A percentile compares a stretch with the other conserved stretches of the same genome.
Conservation (phyloP, 2,888 invertebrate genomes). For the Molanna angustata region DNA sequence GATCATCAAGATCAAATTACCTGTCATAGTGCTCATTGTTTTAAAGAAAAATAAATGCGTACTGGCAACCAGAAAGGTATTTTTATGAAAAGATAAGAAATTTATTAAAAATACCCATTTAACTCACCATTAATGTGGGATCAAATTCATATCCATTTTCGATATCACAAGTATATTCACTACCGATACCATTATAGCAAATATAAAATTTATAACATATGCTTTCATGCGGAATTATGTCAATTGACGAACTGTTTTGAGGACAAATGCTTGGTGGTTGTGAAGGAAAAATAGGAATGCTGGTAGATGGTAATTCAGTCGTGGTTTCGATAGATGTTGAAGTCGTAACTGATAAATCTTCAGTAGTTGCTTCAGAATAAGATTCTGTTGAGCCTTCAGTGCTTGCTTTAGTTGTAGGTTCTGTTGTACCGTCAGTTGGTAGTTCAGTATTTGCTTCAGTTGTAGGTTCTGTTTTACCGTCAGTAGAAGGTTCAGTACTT, state of each 20-base stretch:
- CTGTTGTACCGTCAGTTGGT: conserved; percentile 17
- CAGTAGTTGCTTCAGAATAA: conserved; percentile 17
- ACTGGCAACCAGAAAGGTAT: too few species aligned
- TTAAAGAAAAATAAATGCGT: too few species aligned
- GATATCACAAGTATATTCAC: conserved; percentile 16
- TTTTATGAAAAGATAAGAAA: too few species aligned
- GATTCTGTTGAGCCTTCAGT: conserved; percentile 16
- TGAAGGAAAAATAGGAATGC: too few species aligned
- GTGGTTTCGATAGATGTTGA: too few species aligned
- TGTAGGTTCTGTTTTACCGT: conserved; percentile 13
- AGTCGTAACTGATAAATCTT: too few species aligned
- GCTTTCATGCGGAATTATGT: conserved; percentile 1
- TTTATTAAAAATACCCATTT: too few species aligned
- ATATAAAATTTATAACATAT: conserved; percentile 12
- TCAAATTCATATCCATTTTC: conserved; percentile 15
- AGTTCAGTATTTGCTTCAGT: conserved; percentile 16
- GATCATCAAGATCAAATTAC: too few species aligned
- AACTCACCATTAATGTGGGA: too few species aligned
- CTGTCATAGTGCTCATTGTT: too few species aligned
- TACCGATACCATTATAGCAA: conserved; percentile 14
- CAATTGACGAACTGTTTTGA: conserved; percentile 3
- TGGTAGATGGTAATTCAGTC: too few species aligned
- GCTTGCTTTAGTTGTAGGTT: conserved; percentile 10
- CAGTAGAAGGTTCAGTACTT: conserved; percentile 13
- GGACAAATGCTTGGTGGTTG: too few species aligned